A percentile compares a stretch with the other conserved stretches of the same genome.
Conservation (phyloP, 1,140 invertebrate species). For the Habropoda laboriosa region DNA sequence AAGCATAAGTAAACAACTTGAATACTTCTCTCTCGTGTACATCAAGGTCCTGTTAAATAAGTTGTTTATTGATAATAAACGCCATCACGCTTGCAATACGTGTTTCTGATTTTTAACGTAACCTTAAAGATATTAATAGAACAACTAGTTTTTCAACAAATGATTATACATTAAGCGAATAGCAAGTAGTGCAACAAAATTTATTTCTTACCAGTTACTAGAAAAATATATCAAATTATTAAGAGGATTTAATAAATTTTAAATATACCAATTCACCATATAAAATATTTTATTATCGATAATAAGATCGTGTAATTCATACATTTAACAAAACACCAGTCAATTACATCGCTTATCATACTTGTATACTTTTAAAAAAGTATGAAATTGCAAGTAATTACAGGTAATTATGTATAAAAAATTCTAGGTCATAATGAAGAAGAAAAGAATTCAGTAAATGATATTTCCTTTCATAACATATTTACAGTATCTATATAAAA, state of each 20-base stretch:
- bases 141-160: background rate
- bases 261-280: background rate
- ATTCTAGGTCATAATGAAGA: constrained; percentile 4
- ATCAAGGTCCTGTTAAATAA: constrained; percentile 82
- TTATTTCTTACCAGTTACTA: background rate
- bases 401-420: constrained; percentile 16
- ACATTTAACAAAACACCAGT: constrained; percentile 16
- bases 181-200: background rate
- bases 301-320: constrained; percentile 13
- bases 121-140: constrained; percentile 15
- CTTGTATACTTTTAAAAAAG: background rate
- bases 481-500: constrained; percentile 30
- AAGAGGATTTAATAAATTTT: background rate
- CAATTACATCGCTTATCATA: constrained; percentile 1
- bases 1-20: constrained; percentile 77
- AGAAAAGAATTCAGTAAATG: constrained; percentile 1
- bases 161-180: background rate
- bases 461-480: background rate
- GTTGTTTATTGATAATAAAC: constrained; percentile 83
- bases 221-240: background rate
- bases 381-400: constrained; percentile 38
- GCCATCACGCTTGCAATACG: constrained; percentile 81
- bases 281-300: constrained; percentile 30
- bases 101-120: constrained; percentile 65
- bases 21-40: constrained; percentile 80